Evolutionary conservation across 2,797 vertebrate species (phyloP).

Genomic region (Florisuga fusca): DNA sequence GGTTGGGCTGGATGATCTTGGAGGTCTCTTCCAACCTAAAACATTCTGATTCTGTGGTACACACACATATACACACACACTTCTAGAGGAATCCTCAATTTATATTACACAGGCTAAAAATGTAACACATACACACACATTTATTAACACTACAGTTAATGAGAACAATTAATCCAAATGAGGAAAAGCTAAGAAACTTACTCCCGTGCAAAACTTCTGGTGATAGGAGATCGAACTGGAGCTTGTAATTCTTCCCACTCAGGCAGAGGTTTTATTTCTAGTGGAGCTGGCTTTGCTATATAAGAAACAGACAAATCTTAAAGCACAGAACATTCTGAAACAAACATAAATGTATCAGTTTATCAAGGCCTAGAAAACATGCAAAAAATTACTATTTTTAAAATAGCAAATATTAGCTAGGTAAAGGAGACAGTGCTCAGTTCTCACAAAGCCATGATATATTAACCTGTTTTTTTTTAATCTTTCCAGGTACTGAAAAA

Average conservation of each 20-base stretch:
- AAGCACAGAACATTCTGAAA: slow-evolving; percentile 2
- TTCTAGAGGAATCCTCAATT: neutral
- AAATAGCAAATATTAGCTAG: neutral
- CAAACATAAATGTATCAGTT: neutral
- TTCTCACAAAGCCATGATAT: neutral
- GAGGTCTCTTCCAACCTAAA: too few relatives aligned
- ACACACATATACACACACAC: neutral
- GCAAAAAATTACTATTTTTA: neutral
- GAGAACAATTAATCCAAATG: neutral
- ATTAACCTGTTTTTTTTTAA: neutral
- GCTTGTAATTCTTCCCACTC: slow-evolving; percentile 96
- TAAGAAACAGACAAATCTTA: slow-evolving; percentile 56
- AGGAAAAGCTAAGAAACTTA: slow-evolving; percentile 82
- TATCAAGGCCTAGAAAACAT: neutral
- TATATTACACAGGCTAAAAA: neutral
- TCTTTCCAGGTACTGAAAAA: neutral
- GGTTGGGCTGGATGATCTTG: too few relatives aligned
- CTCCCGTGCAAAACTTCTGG: slow-evolving; percentile 96
- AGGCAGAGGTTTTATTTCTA: slow-evolving; percentile 94
- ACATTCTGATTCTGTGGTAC: neutral
- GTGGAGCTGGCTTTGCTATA: slow-evolving; percentile 93
- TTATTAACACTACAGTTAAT: neutral
- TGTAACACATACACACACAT: neutral
- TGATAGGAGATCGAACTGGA: slow-evolving; percentile 96
- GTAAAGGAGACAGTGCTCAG: neutral